These are phyloP conservation scores for Ditylenchus dipsaci DNA, from an alignment of 1,140 invertebrate genomes.

Conservation along the genomic window DNA sequence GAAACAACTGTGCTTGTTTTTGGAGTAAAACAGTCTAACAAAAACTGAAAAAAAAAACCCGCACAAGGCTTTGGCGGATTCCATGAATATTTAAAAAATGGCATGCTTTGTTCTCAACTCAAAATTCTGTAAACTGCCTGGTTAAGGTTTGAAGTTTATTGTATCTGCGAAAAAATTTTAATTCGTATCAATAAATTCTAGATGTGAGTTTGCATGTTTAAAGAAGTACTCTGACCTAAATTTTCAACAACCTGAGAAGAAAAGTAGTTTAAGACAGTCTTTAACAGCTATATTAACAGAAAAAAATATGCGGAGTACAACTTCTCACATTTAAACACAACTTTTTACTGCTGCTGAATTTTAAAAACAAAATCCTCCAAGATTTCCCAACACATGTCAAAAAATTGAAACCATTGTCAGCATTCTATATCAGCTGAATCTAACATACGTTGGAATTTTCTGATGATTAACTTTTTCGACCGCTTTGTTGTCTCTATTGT, in stretches of 20 bases:
- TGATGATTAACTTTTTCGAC: conserved; percentile 16
- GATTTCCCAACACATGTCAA: conserved; percentile 26
- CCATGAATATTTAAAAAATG: conserved; percentile 70
- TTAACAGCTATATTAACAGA: conserved; percentile 3
- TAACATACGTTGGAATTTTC: conserved; percentile 22
- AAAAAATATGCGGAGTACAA: conserved; percentile 70
- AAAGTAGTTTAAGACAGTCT: conserved; percentile 16
- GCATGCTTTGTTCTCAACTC: conserved; percentile 74
- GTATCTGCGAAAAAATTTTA: neutral
- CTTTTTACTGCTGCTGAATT: conserved; percentile 33
- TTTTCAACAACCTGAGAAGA: conserved; percentile 39
- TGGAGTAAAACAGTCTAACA: no score
- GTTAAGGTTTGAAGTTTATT: conserved; percentile 20
- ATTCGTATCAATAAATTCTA: no score
- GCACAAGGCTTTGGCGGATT: conserved; percentile 91
- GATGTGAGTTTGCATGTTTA: conserved; percentile 8
- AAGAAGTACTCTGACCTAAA: conserved; percentile 40
- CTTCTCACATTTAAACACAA: conserved; percentile 69
- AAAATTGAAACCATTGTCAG: conserved; percentile 16
- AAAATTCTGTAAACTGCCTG: conserved; percentile 16
- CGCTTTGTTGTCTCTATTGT: neutral
- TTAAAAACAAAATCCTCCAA: conserved; percentile 35
- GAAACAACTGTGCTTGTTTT: no score
- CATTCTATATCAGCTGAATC: neutral
- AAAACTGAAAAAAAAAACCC: no score